A percentile compares a stretch with the other conserved stretches of the same genome.
phyloP scores from a whole-genome alignment of 1,140 invertebrate species.

The Anastatus disparis region DNA sequence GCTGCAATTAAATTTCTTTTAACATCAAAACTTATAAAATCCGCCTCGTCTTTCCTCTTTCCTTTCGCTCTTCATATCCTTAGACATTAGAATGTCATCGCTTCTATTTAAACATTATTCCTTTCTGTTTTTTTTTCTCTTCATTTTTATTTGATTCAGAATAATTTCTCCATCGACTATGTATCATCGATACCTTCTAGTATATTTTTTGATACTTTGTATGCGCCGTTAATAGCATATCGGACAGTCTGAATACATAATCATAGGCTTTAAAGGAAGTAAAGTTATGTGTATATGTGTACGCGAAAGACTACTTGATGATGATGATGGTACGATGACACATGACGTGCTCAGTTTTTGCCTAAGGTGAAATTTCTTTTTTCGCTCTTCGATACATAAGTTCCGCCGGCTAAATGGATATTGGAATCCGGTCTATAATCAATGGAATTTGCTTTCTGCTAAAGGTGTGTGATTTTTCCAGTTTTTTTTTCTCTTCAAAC shows the following conservation, averaged over 20 bases:
- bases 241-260: slow-evolving; percentile 7
- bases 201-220: not conserved
- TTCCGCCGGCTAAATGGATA: no score
- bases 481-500: no score
- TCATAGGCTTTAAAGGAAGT: not conserved
- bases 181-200: not conserved
- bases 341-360: not conserved
- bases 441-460: not conserved
- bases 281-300: no score
- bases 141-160: no score
- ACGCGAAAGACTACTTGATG: not conserved
- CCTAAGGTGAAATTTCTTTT: slow-evolving; percentile 18
- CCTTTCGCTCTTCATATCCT: no score
- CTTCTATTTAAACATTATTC: not conserved
- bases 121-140: not conserved
- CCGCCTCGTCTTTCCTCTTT: not conserved
- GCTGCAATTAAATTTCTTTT: slow-evolving; percentile 18
- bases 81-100: not conserved
- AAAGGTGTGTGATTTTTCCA: no score
- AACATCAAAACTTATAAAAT: not conserved
- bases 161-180: no score
- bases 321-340: not conserved
- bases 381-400: no score
- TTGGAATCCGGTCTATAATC: no score
- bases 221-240: no score